phyloP scores from a whole-genome alignment of 23 tunicate species.

The Halocynthia aurantium region DNA sequence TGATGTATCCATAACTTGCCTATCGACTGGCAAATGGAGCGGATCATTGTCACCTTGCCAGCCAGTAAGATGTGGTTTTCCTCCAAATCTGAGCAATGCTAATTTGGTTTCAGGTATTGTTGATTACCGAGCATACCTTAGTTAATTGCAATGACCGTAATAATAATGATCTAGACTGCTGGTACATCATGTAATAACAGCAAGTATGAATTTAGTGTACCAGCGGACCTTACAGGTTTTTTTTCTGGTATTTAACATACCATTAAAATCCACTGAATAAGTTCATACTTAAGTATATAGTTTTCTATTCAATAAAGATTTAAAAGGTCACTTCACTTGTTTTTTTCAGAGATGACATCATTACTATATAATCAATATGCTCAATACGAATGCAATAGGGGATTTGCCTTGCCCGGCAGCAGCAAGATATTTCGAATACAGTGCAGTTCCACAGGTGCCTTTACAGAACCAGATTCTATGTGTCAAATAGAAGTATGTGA shows the following conservation, averaged over 20 bases:
- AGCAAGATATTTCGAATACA: not conserved
- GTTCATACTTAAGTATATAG: too few species aligned
- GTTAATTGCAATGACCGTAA: too few species aligned
- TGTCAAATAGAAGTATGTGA: conserved; percentile 6
- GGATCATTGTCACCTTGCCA: conserved; percentile 23
- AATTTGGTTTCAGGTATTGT: not conserved
- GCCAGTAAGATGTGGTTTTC: conserved; percentile 53
- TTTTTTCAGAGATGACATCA: too few species aligned
- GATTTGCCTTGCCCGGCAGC: conserved; percentile 1
- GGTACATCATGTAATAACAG: too few species aligned
- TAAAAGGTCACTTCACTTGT: too few species aligned
- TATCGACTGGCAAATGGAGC: conserved; percentile 56
- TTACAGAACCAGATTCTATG: not conserved
- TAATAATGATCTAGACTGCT: too few species aligned
- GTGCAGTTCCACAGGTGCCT: not conserved
- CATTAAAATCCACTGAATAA: too few species aligned
- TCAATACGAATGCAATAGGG: not conserved
- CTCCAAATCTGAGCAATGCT: conserved; percentile 51
- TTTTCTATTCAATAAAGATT: too few species aligned
- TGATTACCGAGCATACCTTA: not conserved
- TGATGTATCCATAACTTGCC: conserved; percentile 21
- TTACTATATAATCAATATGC: not conserved
- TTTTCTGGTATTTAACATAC: too few species aligned
- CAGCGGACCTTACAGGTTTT: too few species aligned
- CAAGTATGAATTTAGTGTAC: too few species aligned